Evolutionary conservation across 2,888 invertebrate species (phyloP).

Genomic region (Conus canariensis): DNA sequence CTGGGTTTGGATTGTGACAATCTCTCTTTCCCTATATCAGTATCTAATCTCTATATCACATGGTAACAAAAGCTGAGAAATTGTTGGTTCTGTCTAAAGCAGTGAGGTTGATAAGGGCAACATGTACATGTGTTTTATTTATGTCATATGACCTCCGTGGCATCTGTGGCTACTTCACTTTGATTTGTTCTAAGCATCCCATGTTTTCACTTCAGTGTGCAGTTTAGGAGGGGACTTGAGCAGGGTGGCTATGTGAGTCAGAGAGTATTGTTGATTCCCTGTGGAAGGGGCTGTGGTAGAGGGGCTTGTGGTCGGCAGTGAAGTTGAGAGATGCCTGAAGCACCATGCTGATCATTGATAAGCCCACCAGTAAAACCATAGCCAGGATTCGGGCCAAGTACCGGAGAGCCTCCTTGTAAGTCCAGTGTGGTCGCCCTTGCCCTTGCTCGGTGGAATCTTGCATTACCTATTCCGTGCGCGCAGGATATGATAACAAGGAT

Average conservation of each 20-base stretch:
- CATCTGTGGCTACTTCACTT: background rate
- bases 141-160: too few species aligned
- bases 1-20: too few species aligned
- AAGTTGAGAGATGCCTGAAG: background rate
- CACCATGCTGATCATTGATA: conserved; percentile 59
- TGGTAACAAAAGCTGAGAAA: too few species aligned
- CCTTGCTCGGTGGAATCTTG: conserved; percentile 14
- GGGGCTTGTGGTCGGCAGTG: background rate
- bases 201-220: background rate
- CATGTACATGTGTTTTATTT: too few species aligned
- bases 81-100: too few species aligned
- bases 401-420: conserved; percentile 40
- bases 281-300: background rate
- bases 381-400: conserved; percentile 61
- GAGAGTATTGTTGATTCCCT: background rate
- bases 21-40: too few species aligned
- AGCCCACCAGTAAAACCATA: conserved; percentile 63
- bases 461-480: background rate
- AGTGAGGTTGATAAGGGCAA: too few species aligned
- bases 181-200: too few species aligned
- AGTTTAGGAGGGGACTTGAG: conserved; percentile 3
- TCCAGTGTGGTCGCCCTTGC: background rate
- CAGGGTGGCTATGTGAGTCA: background rate
- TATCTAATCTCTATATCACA: too few species aligned
- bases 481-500: background rate